These are phyloP conservation scores for Drosophila obscura DNA, from an alignment of 1,140 invertebrate genomes.

Conservation along the genomic window DNA sequence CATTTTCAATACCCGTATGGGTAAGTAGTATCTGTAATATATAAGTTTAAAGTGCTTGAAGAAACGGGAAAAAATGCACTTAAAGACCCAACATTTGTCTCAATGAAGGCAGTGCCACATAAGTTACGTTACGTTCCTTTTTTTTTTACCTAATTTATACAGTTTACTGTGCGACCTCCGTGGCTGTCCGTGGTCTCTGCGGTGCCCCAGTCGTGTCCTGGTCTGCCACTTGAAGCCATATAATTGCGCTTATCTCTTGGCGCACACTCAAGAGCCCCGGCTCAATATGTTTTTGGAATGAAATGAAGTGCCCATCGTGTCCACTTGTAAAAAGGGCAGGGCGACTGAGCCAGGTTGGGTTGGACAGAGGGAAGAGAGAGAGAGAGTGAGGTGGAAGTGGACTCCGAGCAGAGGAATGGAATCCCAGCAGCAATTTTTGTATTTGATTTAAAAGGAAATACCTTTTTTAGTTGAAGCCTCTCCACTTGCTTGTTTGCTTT, in stretches of 20 bases:
- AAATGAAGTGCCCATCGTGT: constrained; percentile 73
- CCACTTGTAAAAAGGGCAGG: constrained; percentile 24
- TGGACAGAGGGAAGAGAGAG: neutral
- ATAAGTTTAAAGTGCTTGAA: constrained; percentile 62
- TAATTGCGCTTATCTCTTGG: constrained; percentile 81
- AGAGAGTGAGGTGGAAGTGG: constrained; percentile 17
- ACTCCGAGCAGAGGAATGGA: constrained; percentile 31
- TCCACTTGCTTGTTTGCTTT: constrained; percentile 44
- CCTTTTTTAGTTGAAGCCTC: constrained; percentile 62
- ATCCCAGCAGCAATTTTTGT: constrained; percentile 60
- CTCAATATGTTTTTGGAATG: constrained; percentile 77
- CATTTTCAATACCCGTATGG: constrained; percentile 50
- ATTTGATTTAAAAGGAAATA: constrained; percentile 79
- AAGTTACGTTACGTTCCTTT: constrained; percentile 54
- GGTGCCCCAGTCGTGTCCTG: constrained; percentile 32
- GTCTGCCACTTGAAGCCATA: constrained; percentile 67
- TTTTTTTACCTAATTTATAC: constrained; percentile 75
- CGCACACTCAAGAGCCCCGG: constrained; percentile 76
- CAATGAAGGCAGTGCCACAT: constrained; percentile 72
- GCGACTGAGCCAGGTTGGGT: constrained; percentile 27
- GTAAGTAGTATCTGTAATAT: constrained; percentile 9
- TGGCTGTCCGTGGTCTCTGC: constrained; percentile 11
- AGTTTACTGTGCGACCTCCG: constrained; percentile 15
- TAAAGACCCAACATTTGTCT: constrained; percentile 73
- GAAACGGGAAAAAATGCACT: constrained; percentile 50